These are phyloP conservation scores for Macrophya alboannulata DNA, from an alignment of 2,888 invertebrate genomes.

Conservation along the genomic window DNA sequence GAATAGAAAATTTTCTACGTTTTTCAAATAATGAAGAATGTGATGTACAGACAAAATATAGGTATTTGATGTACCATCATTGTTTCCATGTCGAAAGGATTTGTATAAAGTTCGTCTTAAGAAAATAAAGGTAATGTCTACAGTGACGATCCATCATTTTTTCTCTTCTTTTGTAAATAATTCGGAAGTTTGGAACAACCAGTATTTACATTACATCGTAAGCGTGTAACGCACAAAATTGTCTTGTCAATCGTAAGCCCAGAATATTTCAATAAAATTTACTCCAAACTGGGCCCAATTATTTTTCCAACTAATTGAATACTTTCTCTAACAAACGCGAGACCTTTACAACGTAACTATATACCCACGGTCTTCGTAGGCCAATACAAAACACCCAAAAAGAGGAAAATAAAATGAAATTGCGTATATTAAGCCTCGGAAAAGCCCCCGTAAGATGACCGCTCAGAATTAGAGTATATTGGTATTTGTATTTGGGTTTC, in stretches of 20 bases:
- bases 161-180: not conserved
- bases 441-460: not conserved
- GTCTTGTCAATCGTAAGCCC: not conserved
- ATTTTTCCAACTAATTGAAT: slow-evolving; percentile 11
- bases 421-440: not conserved
- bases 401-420: not conserved
- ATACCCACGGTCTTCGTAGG: not conserved
- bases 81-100: not conserved
- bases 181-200: not conserved
- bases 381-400: slow-evolving; percentile 20
- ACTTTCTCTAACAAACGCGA: not conserved
- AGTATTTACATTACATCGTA: not conserved
- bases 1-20: not conserved
- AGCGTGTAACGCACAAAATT: not conserved
- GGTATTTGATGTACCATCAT: not conserved
- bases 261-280: not conserved
- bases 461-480: slow-evolving; percentile 11
- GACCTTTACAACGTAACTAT: not conserved
- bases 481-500: not conserved
- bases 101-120: not conserved
- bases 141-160: slow-evolving; percentile 25
- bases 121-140: not conserved
- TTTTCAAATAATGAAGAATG: not conserved
- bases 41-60: not conserved
- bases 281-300: not conserved